Percentiles rank a stretch among this genome's conserved stretches.
phyloP scores from a whole-genome alignment of 2,888 invertebrate species.

The Cecidostiba fungosa region DNA sequence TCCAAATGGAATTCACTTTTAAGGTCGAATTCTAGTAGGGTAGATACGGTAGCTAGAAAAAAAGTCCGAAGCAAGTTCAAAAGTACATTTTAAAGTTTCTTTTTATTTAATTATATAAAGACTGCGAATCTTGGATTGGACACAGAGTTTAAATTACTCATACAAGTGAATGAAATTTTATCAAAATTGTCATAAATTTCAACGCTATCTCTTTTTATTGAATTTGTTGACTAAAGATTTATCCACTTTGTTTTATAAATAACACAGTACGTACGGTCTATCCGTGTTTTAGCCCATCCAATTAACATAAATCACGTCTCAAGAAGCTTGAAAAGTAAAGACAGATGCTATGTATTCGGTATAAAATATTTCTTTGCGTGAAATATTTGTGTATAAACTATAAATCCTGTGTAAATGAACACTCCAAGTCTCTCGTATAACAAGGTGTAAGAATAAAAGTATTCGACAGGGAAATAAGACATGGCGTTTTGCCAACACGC shows the following conservation, averaged over 20 bases:
- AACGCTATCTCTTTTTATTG: too few species aligned
- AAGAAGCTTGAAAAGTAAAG: not conserved
- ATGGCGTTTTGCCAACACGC: conserved; percentile 48
- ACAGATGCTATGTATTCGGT: not conserved
- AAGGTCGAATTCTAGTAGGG: not conserved
- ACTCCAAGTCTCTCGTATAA: conserved; percentile 7
- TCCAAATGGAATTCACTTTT: conserved; percentile 28
- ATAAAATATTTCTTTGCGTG: not conserved
- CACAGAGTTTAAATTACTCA: too few species aligned
- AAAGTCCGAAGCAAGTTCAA: not conserved
- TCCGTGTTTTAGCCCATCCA: not conserved
- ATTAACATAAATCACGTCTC: too few species aligned
- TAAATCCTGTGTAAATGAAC: conserved; percentile 25
- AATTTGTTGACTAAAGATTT: too few species aligned
- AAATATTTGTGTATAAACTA: not conserved
- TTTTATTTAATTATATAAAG: not conserved
- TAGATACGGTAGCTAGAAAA: not conserved
- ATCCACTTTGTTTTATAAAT: not conserved
- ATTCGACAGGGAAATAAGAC: conserved; percentile 42
- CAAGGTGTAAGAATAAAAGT: conserved; percentile 39
- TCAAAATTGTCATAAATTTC: too few species aligned
- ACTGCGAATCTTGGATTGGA: not conserved
- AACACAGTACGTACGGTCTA: too few species aligned
- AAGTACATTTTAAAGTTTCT: not conserved
- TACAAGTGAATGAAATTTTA: too few species aligned